Evolutionary conservation across 2,113 vertebrate genomes (phyloP), one percentile per base, ranked within the genome.

Genomic region (Nibea albiflora): DNA sequence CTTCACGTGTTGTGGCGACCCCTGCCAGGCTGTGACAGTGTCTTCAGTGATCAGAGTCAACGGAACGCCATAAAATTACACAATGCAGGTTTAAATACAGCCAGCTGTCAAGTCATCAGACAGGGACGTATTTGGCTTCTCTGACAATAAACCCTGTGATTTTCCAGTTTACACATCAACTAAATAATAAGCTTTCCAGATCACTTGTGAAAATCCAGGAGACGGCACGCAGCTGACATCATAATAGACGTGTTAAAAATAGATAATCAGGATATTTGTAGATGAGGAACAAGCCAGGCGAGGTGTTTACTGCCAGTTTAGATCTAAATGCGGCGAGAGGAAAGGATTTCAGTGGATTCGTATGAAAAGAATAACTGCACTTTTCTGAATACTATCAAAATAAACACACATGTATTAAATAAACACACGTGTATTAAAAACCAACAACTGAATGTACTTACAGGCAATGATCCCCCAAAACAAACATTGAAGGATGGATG

Each of bases 161-260:
- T 42, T 17, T 4, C 6, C 19, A 28, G 3, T 60, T 26, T 28
- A 28, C 24, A 12, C 7, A 57, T 46, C 8, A 26, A 19, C 22
- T 20, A 47, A 56, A 71, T 46, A 57, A 71, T 46, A 47, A 11
- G 17, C 56, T 28, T 70, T 44, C 9, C 19, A 17, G 28, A 7
- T 39, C 3, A 24, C 20, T 54, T 31, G n/a, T 22, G n/a, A 22
- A 24, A 56, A 56, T 56, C 42, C n/a, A 47, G 49, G 11, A 39
- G 26, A 16, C 2, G 7, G 46, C 4, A 39, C 20, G 10, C 49
- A 20, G 61, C 60, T 24, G 15, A 28, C 28, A 8, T 20, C 11
- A 53, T 64, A 22, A 64, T n/a, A 44, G n/a, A 24, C 49, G 19
- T 64, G n/a, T 44, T 35, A 75, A 24, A 54, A 44, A 54, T 47